Conservation (phyloP, 1,140 invertebrate species). For the Drosophila seguyi region DNA sequence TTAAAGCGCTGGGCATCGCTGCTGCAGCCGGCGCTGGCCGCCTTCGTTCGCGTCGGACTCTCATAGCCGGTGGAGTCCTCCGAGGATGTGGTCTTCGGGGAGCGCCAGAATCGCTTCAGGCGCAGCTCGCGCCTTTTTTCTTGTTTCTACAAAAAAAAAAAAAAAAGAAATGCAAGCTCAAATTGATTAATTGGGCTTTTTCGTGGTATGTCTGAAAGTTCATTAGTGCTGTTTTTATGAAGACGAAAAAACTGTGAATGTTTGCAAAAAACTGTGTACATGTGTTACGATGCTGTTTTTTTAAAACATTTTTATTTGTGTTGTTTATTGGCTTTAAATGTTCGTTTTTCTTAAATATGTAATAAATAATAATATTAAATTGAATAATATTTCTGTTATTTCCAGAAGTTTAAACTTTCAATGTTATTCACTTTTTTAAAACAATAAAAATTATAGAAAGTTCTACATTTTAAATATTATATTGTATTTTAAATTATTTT, state of each 20-base stretch:
- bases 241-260: not conserved
- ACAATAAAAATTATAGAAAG: not conserved
- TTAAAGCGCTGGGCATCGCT: constrained; percentile 82
- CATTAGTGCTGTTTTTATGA: constrained; percentile 3
- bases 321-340: not conserved
- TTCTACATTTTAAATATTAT: not conserved
- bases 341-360: not conserved
- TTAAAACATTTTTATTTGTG: not conserved
- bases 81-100: constrained; percentile 85
- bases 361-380: too few species aligned
- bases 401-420: too few species aligned
- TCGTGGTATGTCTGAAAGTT: not conserved
- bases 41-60: constrained; percentile 80
- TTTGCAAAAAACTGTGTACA: not conserved
- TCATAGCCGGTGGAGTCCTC: constrained; percentile 85
- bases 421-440: too few species aligned
- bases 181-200: constrained; percentile 33
- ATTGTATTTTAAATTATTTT: not conserved
- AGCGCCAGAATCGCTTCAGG: constrained; percentile 86
- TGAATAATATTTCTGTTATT: too few species aligned
- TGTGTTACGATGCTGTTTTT: not conserved
- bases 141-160: constrained; percentile 85
- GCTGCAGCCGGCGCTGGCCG: constrained; percentile 42
- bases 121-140: constrained; percentile 86
- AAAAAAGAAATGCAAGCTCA: not conserved